phyloP scores from a whole-genome alignment of 2,113 vertebrate genomes.

The Notothenia coriiceps region DNA sequence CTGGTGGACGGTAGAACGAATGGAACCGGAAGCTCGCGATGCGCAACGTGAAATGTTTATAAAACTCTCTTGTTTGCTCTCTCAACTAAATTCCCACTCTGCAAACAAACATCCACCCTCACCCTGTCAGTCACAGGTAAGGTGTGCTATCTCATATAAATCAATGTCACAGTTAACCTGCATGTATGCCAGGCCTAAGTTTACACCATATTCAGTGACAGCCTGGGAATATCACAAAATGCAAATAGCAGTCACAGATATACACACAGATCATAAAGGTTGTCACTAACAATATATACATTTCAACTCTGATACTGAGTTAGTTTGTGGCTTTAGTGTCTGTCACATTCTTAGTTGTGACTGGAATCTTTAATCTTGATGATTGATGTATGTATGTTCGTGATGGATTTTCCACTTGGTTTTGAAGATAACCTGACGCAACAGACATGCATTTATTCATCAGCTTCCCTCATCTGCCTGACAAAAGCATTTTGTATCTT shows the following conservation, averaged over 20 bases:
- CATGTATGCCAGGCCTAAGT: not conserved
- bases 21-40: too few species aligned
- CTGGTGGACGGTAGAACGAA: too few species aligned
- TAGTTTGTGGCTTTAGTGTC: not conserved
- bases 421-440: not conserved
- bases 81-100: not conserved
- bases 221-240: not conserved
- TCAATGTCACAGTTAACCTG: too few species aligned
- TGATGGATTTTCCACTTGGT: not conserved
- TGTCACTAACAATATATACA: not conserved
- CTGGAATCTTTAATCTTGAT: not conserved
- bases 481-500: not conserved
- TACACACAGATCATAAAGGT: not conserved
- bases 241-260: too few species aligned
- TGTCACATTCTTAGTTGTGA: not conserved
- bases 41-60: not conserved
- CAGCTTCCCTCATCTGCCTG: not conserved
- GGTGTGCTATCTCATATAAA: not conserved
- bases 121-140: not conserved
- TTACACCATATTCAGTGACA: not conserved
- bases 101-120: not conserved
- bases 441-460: not conserved
- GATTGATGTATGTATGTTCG: not conserved
- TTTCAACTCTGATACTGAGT: not conserved
- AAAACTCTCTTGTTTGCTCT: not conserved